Base-by-base conservation (phyloP, 1,140 invertebrate species). In the Habropoda laboriosa region DNA sequence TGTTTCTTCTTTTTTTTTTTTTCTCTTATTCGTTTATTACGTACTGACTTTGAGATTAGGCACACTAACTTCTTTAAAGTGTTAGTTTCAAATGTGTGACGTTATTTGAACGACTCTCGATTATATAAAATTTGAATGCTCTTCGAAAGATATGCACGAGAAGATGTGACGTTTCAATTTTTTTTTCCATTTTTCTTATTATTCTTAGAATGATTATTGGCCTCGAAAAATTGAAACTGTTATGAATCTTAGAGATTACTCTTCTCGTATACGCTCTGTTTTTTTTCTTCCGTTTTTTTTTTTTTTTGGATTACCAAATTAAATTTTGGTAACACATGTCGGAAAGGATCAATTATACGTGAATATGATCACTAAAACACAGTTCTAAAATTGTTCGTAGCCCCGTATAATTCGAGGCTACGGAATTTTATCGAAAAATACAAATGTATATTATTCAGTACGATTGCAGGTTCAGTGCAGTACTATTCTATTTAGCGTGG, bases 11-110 rank as follows among this genome's bases (percentile, higher is more conserved):
- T 38, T 27, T 67, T 57, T 49, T 55, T 42, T 35, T 49, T 57
- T 45, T 21, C 24, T 6, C 13, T 58, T 32, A 35, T 12, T 58
- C 1, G 10, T 35, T 27, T 32, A 32, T 4, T 27, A 24, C 27
- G n/a, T 67, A 72, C 51, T 30, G 49, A 70, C 70, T 71, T 71
- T 79, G 70, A 71, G 45, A 80, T 85, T 75, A 85, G 70, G 70
- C 81, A 79, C 76, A 55, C 76, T 63, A 61, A 61, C 38, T 83
- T 66, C 80, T 66, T 60, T 53, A 81, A 79, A 79, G 45, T 80
- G 49, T 57, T 60, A 70, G 57, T 63, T 74, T 49, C n/a, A 64
- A 76, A 72, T 38, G 51, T 67, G 51, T 45, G 55, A 64, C 10
- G 32, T 63, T 76, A 70, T 80, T 76, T 49, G 40, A 49, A 73